These are phyloP conservation scores for Drosophila paracracens DNA, from an alignment of 2,888 invertebrate species.

Conservation along the genomic window DNA sequence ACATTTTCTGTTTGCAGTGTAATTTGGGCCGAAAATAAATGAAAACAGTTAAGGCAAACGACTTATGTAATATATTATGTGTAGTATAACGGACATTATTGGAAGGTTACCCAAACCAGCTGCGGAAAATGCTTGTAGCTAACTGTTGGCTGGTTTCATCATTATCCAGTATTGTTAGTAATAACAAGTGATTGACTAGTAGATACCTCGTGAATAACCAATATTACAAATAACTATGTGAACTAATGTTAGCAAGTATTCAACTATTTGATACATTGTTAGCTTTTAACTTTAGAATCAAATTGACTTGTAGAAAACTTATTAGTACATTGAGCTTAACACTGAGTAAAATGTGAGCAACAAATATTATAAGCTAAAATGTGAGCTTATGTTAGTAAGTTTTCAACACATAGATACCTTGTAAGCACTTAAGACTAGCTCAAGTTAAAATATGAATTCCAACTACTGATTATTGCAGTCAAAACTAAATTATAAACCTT, in stretches of 20 bases:
- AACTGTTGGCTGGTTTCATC: constrained; percentile 1
- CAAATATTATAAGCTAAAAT: background rate
- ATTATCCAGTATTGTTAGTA: constrained; percentile 9
- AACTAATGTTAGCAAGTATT: background rate
- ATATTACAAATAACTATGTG: background rate
- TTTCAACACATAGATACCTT: background rate
- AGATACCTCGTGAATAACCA: background rate
- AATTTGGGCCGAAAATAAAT: constrained; percentile 62
- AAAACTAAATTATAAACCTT: background rate
- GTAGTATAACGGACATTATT: constrained; percentile 11
- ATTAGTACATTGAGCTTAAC: background rate
- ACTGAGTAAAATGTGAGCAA: background rate
- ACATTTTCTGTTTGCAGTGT: constrained; percentile 65
- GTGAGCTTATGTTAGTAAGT: background rate
- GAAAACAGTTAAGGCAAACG: constrained; percentile 44
- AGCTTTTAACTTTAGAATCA: background rate
- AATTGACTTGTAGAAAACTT: background rate
- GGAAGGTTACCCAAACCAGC: background rate
- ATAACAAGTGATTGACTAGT: background rate
- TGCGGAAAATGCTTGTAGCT: constrained; percentile 4
- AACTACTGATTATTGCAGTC: background rate
- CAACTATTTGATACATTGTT: background rate
- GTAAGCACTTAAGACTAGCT: background rate
- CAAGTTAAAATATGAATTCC: background rate
- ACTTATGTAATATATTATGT: constrained; percentile 54